phyloP scores from a whole-genome alignment of 2,797 vertebrate genomes.

The Poeciliopsis presidionis region DNA sequence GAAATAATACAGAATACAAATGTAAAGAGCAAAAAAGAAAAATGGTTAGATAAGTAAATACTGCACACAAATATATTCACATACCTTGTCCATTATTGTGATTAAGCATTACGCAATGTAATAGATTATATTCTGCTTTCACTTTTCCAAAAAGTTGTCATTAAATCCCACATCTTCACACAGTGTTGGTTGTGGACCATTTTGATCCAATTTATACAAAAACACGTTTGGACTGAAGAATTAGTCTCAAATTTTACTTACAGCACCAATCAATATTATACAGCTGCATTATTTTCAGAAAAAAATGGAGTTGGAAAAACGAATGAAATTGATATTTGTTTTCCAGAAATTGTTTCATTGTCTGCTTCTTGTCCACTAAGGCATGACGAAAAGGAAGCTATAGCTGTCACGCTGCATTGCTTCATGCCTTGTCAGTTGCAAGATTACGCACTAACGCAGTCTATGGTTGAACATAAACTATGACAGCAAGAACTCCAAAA shows the following conservation, averaged over 20 bases:
- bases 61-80: background rate
- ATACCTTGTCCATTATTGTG: background rate
- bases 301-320: background rate
- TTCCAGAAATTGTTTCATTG: constrained; percentile 3
- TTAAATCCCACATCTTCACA: background rate
- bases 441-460: constrained; percentile 9
- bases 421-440: constrained; percentile 10
- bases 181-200: background rate
- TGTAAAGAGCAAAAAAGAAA: background rate
- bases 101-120: background rate
- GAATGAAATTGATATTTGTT: constrained; percentile 3
- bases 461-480: constrained; percentile 9
- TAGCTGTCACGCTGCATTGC: constrained; percentile 17
- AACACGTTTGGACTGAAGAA: background rate
- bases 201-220: background rate
- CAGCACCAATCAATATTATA: background rate
- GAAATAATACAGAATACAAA: background rate
- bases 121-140: background rate
- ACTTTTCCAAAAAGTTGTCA: background rate
- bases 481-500: constrained; percentile 36
- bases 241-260: background rate
- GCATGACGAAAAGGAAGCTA: constrained; percentile 23
- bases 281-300: too few relatives aligned
- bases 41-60: background rate
- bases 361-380: constrained; percentile 14